These are phyloP conservation scores for Sebastes matsubarae DNA, from an alignment of 2,797 vertebrate genomes.

Conservation along the genomic window DNA sequence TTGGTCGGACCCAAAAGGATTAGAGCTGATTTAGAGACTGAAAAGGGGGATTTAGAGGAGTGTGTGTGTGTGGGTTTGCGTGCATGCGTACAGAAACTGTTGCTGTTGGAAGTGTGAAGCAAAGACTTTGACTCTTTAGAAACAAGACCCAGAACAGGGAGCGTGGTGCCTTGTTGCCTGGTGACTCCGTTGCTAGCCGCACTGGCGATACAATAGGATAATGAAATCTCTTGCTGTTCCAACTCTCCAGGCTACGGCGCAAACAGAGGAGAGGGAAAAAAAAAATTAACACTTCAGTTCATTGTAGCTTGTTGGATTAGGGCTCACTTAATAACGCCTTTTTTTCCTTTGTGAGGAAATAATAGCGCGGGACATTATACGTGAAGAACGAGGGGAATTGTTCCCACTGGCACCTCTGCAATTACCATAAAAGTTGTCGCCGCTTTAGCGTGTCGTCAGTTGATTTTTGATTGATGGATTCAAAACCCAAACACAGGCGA, in stretches of 20 bases:
- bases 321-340: constrained; percentile 48
- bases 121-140: constrained; percentile 62
- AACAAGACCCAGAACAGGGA: constrained; percentile 53
- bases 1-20: constrained; percentile 76
- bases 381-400: constrained; percentile 21
- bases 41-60: constrained; percentile 66
- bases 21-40: constrained; percentile 69
- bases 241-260: constrained; percentile 60
- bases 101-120: constrained; percentile 60
- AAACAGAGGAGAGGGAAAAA: constrained; percentile 51
- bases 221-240: constrained; percentile 72
- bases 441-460: neutral
- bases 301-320: constrained; percentile 55
- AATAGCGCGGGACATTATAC: constrained; percentile 36
- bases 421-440: constrained; percentile 15
- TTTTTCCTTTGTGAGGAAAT: constrained; percentile 31
- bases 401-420: constrained; percentile 22
- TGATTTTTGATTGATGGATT: constrained; percentile 15
- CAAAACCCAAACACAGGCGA: constrained; percentile 8
- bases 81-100: constrained; percentile 42
- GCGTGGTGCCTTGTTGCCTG: constrained; percentile 66
- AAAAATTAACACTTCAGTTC: constrained; percentile 38
- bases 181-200: constrained; percentile 70
- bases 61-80: constrained; percentile 4
- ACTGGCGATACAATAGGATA: constrained; percentile 57